phyloP scores from a whole-genome alignment of 1,140 invertebrate species.

The Caligus rogercresseyi region DNA sequence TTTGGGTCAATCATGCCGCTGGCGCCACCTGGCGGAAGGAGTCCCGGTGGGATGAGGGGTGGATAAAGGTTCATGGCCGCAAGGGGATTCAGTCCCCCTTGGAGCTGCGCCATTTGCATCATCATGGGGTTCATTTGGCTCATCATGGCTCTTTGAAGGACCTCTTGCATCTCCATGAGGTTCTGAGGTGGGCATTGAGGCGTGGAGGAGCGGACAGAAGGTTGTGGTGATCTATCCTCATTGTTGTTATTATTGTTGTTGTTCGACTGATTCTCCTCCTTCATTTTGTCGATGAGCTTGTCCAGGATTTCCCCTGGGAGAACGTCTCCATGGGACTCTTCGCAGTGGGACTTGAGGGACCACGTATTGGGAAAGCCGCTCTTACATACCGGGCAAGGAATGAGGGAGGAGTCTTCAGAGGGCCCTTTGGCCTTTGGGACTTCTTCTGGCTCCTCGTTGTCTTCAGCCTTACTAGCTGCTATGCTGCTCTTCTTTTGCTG shows the following conservation, averaged over 20 bases:
- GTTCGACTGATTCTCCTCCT: conserved; percentile 26
- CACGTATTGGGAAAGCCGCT: conserved; percentile 86
- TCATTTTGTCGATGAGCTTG: conserved; percentile 74
- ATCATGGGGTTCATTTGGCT: conserved; percentile 58
- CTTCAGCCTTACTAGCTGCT: conserved; percentile 16
- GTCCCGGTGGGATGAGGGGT: conserved; percentile 46
- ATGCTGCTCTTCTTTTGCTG: conserved; percentile 40
- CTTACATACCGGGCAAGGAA: conserved; percentile 57
- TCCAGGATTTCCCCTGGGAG: conserved; percentile 72
- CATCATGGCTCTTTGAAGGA: conserved; percentile 55
- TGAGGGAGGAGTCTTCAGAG: background rate
- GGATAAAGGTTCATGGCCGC: conserved; percentile 70
- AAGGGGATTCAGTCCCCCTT: conserved; percentile 30
- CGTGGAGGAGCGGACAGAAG: conserved; percentile 26
- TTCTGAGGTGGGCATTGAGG: conserved; percentile 47
- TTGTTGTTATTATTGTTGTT: conserved; percentile 20
- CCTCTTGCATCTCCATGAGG: conserved; percentile 65
- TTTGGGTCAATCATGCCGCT: conserved; percentile 42
- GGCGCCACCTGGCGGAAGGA: conserved; percentile 31
- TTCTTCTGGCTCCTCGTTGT: background rate
- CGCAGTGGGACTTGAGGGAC: conserved; percentile 81
- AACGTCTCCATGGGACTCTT: conserved; percentile 77
- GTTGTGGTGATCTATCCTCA: background rate
- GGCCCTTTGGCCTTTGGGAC: background rate
- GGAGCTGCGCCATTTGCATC: conserved; percentile 41